Base-by-base conservation (phyloP, 2,797 vertebrate species). In the Buceros bicornis region DNA sequence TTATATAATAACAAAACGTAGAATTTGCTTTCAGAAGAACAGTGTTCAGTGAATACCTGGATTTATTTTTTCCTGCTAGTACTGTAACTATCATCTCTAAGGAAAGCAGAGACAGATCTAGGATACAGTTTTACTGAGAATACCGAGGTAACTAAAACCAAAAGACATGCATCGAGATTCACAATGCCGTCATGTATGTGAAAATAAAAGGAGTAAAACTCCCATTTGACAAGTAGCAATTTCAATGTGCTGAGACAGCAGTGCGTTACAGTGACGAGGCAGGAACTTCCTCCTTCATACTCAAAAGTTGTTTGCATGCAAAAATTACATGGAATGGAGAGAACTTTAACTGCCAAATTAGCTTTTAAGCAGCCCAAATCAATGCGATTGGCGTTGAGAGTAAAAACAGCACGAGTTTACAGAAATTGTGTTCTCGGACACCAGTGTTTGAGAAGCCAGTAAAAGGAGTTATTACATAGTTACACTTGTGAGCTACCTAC, bases 301-400 rank as follows among this genome's bases (percentile, higher is more conserved):
- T 57, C 81, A 80, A 51, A 58, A 50, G 70, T 8, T 64, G 64
- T 86, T 90, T 73, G 77, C 76, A 86, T 1, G 11, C 47, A 93
- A 73, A 80, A 82, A 40, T 77, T 45, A 80, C 73, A 65, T 4
- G 21, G 25, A 82, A 74, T 16, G 28, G 62, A 93, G 89, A 83
- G 65, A 89, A 73, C 72, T 76, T 92, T 57, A 89, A 82, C 84
- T 92, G 87, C 45, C 70, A 70, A 90, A 92, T 94, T 72, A 90
- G 37, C 79, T 96, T 81, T 93, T 71, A 72, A 95, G 86, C 42
- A 89, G 73, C 80, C 65, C 53, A 29, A 86, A 94, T 88, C 91
- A 79, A 93, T 93, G 83, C 4, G 2, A 56, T 31, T 87, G 57
- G 64, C 74, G 61, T 3, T 21, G 57, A 58, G 53, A 74, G 54